phyloP scores from a whole-genome alignment of 2,113 vertebrate species.

The Hyperopisus bebe region DNA sequence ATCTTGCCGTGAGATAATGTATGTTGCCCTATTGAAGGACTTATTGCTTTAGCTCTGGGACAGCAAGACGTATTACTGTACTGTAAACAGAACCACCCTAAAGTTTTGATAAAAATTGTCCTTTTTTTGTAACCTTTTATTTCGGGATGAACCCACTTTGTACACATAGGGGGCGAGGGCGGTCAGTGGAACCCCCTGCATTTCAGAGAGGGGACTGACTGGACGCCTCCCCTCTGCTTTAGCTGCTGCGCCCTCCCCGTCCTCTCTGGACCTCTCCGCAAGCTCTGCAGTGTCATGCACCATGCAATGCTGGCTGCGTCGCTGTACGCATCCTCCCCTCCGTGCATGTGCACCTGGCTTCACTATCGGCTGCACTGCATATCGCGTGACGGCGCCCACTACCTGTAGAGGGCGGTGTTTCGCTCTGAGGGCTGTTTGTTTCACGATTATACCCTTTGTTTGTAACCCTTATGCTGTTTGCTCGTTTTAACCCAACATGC shows the following conservation, averaged over 20 bases:
- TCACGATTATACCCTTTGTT: not conserved
- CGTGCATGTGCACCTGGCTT: not conserved
- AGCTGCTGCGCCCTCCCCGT: not conserved
- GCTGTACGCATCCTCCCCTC: not conserved
- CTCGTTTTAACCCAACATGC: not conserved
- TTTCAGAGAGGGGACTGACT: not conserved
- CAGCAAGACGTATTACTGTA: slow-evolving; percentile 12
- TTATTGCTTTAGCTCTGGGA: not conserved
- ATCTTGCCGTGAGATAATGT: slow-evolving; percentile 12
- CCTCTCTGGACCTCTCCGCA: not conserved
- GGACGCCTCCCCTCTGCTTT: not conserved
- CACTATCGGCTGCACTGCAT: not conserved
- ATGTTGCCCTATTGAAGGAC: slow-evolving; percentile 4
- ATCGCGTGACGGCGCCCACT: not conserved
- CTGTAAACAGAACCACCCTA: slow-evolving; percentile 17
- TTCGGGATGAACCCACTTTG: slow-evolving; percentile 1
- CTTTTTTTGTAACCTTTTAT: slow-evolving; percentile 16
- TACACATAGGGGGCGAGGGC: not conserved
- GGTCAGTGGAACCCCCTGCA: not conserved
- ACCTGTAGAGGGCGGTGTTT: not conserved
- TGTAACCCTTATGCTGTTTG: not conserved
- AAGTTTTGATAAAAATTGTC: slow-evolving; percentile 17
- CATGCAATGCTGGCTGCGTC: not conserved
- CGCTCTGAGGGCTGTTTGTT: not conserved
- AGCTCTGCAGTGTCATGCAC: not conserved